Evolutionary conservation across 2,797 vertebrate genomes (phyloP).

Genomic region (Discoglossus pictus): DNA sequence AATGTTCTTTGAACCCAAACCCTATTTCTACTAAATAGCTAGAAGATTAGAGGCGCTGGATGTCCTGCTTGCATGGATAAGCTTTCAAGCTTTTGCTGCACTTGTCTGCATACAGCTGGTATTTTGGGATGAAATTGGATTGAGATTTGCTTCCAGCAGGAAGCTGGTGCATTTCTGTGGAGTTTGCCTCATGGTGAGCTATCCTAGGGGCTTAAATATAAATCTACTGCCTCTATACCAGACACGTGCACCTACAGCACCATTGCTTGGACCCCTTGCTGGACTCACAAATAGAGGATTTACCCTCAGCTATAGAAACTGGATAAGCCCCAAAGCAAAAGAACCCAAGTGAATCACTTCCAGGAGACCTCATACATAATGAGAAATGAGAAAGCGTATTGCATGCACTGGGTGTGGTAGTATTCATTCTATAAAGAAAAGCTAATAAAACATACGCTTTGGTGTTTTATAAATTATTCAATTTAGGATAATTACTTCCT

Average conservation of each 20-base stretch:
- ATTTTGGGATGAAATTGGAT: conserved; percentile 43
- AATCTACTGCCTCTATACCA: conserved; percentile 58
- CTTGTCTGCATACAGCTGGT: conserved; percentile 44
- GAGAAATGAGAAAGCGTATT: conserved; percentile 40
- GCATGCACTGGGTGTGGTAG: conserved; percentile 48
- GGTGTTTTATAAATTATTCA: conserved; percentile 10
- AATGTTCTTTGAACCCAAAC: no score
- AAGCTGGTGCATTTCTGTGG: conserved; percentile 46
- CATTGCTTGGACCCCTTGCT: conserved; percentile 64
- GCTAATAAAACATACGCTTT: conserved; percentile 37
- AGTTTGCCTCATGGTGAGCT: conserved; percentile 57
- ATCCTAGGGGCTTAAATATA: conserved; percentile 59
- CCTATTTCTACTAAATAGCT: no score
- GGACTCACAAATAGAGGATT: conserved; percentile 66
- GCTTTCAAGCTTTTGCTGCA: conserved; percentile 20
- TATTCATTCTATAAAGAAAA: conserved; percentile 45
- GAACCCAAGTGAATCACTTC: conserved; percentile 49
- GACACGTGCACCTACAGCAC: conserved; percentile 69
- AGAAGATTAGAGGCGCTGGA: background rate
- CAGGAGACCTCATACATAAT: conserved; percentile 48
- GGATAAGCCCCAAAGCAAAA: conserved; percentile 59
- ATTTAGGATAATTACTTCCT: conserved; percentile 19
- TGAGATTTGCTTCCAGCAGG: conserved; percentile 46
- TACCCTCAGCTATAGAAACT: conserved; percentile 62
- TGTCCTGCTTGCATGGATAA: conserved; percentile 29